Evolutionary conservation across 2,113 vertebrate genomes (phyloP).

Genomic region (Salvelinus namaycush): DNA sequence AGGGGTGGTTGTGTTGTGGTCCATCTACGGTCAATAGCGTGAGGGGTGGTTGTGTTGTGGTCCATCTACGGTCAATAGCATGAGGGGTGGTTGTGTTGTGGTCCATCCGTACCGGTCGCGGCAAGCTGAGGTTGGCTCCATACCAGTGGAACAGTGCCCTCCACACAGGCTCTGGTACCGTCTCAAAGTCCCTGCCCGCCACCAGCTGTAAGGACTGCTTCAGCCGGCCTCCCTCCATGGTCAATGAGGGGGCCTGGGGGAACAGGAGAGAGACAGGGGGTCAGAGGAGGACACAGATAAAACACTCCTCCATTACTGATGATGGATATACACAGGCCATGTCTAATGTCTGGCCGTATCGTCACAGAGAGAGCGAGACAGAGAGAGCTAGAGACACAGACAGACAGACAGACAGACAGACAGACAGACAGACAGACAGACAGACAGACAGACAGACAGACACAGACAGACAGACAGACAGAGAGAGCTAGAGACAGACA

Average conservation of each 20-base stretch:
- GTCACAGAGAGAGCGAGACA: slow-evolving; percentile 6
- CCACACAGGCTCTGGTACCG: slow-evolving; percentile 96
- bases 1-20: background rate
- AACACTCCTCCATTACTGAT: slow-evolving; percentile 26
- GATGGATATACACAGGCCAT: slow-evolving; percentile 24
- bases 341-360: background rate
- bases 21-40: no score
- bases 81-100: background rate
- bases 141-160: slow-evolving; percentile 98
- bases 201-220: slow-evolving; percentile 81
- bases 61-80: no score
- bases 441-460: background rate
- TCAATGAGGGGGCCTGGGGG: slow-evolving; percentile 88
- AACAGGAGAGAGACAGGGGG: background rate
- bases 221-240: slow-evolving; percentile 92
- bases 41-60: background rate
- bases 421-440: background rate
- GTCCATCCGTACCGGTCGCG: slow-evolving; percentile 83
- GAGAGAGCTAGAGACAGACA: no score
- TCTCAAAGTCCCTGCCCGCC: slow-evolving; percentile 86
- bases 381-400: no score
- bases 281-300: background rate
- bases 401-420: background rate
- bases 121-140: slow-evolving; percentile 92
- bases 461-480: no score